Evolutionary conservation across 2,888 invertebrate genomes (phyloP), one percentile per base, ranked within the genome.

Genomic region (Hyalella azteca): DNA sequence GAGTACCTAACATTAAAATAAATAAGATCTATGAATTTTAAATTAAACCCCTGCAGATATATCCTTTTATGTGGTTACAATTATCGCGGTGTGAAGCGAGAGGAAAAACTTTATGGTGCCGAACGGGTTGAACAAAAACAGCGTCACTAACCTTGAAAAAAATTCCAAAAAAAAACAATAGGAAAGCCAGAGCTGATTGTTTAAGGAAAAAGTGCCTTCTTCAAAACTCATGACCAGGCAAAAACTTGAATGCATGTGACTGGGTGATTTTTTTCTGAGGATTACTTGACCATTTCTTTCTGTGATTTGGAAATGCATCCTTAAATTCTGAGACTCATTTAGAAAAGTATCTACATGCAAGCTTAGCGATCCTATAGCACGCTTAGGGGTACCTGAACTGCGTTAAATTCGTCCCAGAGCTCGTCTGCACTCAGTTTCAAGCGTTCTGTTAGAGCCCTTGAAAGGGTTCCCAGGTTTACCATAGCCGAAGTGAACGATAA

Each of bases 41-140:
- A n/a, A n/a, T n/a, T n/a, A n/a, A n/a, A n/a, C n/a, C n/a, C n/a
- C n/a, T n/a, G n/a, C n/a, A n/a, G n/a, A n/a, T n/a, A n/a, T n/a
- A n/a, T n/a, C n/a, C n/a, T n/a, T n/a, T n/a, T n/a, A n/a, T n/a
- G n/a, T n/a, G n/a, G n/a, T n/a, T n/a, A n/a, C n/a, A n/a, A n/a
- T n/a, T n/a, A n/a, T n/a, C n/a, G n/a, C n/a, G n/a, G n/a, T n/a
- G 66, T 36, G 11, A 66, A 22, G 19, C 66, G 9, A 0, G 7
- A 3, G 26, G 29, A 66, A 66, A 66, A 66, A 66, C 39, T 66
- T 66, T 39, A 66, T 66, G 66, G 13, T 29, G 11, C 22, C 9
- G 66, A 66, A 66, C 19, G 66, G 66, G 66, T 66, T 66, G 66
- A 66, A 29, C 36, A 66, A 66, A 66, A 66, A 66, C 66, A 66